A percentile compares a stretch with the other conserved stretches of the same genome.
Conservation (phyloP, 2,888 invertebrate species). For the Hirudinaria manillensis region DNA sequence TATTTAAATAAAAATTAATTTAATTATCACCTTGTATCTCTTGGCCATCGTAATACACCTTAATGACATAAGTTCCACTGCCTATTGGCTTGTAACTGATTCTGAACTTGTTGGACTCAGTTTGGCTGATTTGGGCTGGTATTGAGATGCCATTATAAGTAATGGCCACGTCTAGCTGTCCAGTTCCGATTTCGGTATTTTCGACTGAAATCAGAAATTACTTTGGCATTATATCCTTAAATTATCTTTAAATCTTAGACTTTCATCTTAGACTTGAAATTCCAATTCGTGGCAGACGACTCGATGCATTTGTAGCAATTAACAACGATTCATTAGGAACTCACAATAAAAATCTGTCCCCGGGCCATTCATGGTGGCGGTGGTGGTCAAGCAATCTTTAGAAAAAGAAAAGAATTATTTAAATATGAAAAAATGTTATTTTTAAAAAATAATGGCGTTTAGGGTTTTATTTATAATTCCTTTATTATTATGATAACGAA, state of each 20-base stretch:
- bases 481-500: no score
- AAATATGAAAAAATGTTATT: no score
- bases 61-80: slow-evolving; percentile 67
- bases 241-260: not conserved
- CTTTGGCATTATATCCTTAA: not conserved
- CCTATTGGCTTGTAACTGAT: slow-evolving; percentile 60
- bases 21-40: slow-evolving; percentile 64
- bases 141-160: slow-evolving; percentile 62
- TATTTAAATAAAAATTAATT: not conserved
- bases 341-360: no score
- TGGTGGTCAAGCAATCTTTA: no score
- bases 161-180: slow-evolving; percentile 80
- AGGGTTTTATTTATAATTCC: no score
- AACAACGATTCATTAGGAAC: no score
- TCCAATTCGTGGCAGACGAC: not conserved
- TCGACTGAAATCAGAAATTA: slow-evolving; percentile 63
- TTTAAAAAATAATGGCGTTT: no score
- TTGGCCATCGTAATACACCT: slow-evolving; percentile 87
- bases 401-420: no score
- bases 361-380: no score
- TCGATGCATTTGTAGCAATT: not conserved
- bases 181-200: slow-evolving; percentile 73
- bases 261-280: not conserved
- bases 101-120: slow-evolving; percentile 56
- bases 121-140: slow-evolving; percentile 74